Base-by-base conservation (phyloP, 2,797 vertebrate genomes). In the Odontamblyopus rebecca region DNA sequence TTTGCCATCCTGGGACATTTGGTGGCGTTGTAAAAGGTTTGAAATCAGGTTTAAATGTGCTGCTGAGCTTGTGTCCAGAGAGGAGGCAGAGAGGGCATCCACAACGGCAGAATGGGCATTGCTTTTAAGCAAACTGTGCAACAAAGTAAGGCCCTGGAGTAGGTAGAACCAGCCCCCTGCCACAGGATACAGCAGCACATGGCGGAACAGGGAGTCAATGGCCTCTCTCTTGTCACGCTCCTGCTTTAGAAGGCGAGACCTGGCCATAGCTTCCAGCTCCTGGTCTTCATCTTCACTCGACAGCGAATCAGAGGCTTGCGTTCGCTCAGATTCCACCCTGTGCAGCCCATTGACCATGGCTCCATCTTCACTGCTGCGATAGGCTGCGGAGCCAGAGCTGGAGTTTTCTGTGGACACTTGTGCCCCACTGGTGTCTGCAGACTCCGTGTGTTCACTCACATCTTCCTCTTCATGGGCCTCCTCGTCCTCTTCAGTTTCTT, bases 211-310 rank as follows among this genome's bases (percentile, higher is more conserved):
- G 0, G 96, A 96, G 88, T 96, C 93, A 0, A 96, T 89, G 29
- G 93, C 88, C 76, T 96, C 95, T 72, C 92, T 95, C 81, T 90
- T 95, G 79, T 97, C 96, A 44, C 90, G 94, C 84, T 94, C 95
- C 76, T 94, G 95, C 87, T 93, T 96, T 38, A 93, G 89, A 65
- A 95, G 88, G 72, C 94, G 93, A 35, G 93, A 91, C 1, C 89
- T 91, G 30, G 92, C 91, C 61, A 98, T 93, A 3, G 95, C 94
- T 85, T 98, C 97, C 73, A 98, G 94, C 89, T 99, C 97, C 48
- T 95, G 70, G 50, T 97, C 96, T 12, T 94, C 97, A 5, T 98
- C 97, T 0, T 99, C 98, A 0, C 98, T 99, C n/a, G 97, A 98
- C 60, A 97, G 81, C 0, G 97, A 98, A 80, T 98, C 97, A 0